Evolutionary conservation across 2,888 invertebrate species (phyloP), one percentile per base, ranked within the genome.

Genomic region (Cyclophora punctaria): DNA sequence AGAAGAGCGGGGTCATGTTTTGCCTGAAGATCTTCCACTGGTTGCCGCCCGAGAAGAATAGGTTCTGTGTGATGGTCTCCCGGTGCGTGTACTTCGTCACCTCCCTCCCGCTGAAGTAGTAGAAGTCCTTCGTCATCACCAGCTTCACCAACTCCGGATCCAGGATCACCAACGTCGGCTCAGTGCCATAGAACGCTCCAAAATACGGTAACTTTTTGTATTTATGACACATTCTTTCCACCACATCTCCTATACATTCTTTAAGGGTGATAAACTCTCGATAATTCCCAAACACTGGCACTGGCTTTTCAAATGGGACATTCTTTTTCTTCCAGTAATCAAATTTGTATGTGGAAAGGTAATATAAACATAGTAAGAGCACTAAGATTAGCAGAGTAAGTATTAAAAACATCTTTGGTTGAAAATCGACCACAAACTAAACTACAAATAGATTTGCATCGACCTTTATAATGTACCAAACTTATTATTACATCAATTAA

Each of bases 161-260:
- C 35, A 73, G 60, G 0, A 75, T 60, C 3, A 80, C 57, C 2
- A 78, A 69, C 0, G 67, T 70, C 0, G 81, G 80, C 41, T 78
- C 74, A 0, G 80, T 76, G 0, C 80, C 79, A 37, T 63, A 78
- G 47, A 61, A 81, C 0, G 72, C 69, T n/a, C 82, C 82, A 1
- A 82, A 57, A 41, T 73, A 71, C 0, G 79, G 75, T 7, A 64
- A 68, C 3, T 69, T 53, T 0, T 63, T 64, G 33, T 73, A 77
- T 40, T 65, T 51, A 33, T 60, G 47, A 41, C 75, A 77, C 3
- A 81, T 60, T 3, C 67, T 63, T 7, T 70, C 62, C 1, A 64
- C 48, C 0, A 70, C 44, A 0, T 63, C 43, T 0, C 64, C 64
- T 0, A 59, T 37, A 45, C 60, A 67, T 37, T 68, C 60, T 55